Base-by-base conservation (phyloP, 2,888 invertebrate genomes). In the Drosophila eohydei region DNA sequence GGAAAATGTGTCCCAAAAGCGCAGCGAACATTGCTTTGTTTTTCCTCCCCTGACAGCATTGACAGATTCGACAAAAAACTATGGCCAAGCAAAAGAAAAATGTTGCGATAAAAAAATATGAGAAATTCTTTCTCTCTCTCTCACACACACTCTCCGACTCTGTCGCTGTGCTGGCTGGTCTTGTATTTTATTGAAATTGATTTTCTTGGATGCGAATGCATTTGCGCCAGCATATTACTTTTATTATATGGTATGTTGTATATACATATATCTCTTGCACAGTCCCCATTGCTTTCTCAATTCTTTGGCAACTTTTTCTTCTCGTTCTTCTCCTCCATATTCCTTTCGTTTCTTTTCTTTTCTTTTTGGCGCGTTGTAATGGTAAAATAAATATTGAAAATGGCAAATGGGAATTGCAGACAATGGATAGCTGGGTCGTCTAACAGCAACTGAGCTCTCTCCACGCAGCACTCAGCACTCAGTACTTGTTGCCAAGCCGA, bases 41-140 rank as follows among this genome's bases (percentile, higher is more conserved):
- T 76, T 78, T 69, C 48, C 66, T 89, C 89, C 85, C 88, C 76
- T 88, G 89, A 74, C 88, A 77, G 71, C 74, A 85, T 77, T 89
- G 84, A 84, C 88, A 89, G 80, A 84, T 89, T 89, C 74, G 88
- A 89, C 89, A 84, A 84, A 84, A 89, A 89, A 89, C 85, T 85
- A 76, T 81, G 74, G 78, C 71, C 52, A 80, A 74, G 71, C 43
- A 58, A 70, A 66, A 64, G 63, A 65, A 67, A 74, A 69, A 72
- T 64, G 61, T 50, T 80, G 61, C 52, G 61, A 71, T 71, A 66
- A 63, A 78, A 78, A 79, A 73, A 79, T 74, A 74, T 74, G 74
- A 78, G 74, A 78, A 78, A 77, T 61, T 63, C 60, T 38, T 44
- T 51, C 64, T 30, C 62, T 1, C 6, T 6, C n/a, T 9, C 11